A percentile compares a stretch with the other conserved stretches of the same genome.
Evolutionary conservation across 2,888 invertebrate genomes (phyloP).

Genomic region (Julus scanicus): DNA sequence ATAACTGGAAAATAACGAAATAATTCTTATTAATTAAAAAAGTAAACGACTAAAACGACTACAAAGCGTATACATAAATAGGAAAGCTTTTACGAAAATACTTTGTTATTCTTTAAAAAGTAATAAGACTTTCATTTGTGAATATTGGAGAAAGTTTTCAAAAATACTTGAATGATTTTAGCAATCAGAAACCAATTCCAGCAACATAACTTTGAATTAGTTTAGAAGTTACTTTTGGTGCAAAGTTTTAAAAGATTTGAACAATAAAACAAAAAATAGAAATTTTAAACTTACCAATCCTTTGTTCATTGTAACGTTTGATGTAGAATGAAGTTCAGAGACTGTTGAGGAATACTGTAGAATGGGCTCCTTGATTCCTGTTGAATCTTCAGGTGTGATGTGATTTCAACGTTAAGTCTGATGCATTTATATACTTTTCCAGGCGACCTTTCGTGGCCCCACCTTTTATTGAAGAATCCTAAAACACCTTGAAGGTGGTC

Average conservation of each 20-base stretch:
- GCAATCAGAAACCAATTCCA: not conserved
- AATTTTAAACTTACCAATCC: slow-evolving; percentile 34
- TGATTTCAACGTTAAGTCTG: not conserved
- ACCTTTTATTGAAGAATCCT: not conserved
- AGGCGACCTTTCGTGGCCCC: slow-evolving; percentile 45
- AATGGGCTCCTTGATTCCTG: not conserved
- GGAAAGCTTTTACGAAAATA: too few species aligned
- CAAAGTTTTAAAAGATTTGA: too few species aligned
- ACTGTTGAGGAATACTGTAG: too few species aligned
- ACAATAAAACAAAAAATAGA: not conserved
- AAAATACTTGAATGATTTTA: too few species aligned
- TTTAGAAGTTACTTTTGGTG: not conserved
- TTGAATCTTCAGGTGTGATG: not conserved
- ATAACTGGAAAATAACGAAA: slow-evolving; percentile 41
- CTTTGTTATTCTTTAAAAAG: too few species aligned
- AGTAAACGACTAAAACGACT: not conserved
- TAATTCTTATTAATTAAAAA: not conserved
- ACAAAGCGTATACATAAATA: not conserved
- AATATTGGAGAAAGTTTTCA: too few species aligned
- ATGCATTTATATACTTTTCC: not conserved
- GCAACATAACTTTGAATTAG: too few species aligned
- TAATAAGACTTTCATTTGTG: too few species aligned
- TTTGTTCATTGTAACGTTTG: slow-evolving; percentile 41
- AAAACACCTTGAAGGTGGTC: slow-evolving; percentile 44
- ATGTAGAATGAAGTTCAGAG: not conserved